Conservation (phyloP, 2,113 vertebrate genomes). For the Pachypanchax playfairii region DNA sequence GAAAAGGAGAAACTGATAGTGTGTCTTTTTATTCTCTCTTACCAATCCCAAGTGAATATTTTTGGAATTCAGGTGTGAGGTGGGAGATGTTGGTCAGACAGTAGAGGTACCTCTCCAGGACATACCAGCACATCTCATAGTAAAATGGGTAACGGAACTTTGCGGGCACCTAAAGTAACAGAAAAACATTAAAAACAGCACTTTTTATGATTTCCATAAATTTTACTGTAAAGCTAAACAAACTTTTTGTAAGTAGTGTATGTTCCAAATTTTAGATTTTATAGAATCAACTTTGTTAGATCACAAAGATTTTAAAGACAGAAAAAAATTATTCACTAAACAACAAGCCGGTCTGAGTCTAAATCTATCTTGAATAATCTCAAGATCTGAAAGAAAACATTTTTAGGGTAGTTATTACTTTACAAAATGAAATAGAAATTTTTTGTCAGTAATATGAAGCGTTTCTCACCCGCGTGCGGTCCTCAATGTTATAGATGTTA, state of each 20-base stretch:
- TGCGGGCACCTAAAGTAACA: constrained; percentile 86
- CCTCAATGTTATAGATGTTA: constrained; percentile 96
- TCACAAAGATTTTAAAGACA: too few species aligned
- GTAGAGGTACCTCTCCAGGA: constrained; percentile 95
- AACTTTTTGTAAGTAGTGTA: too few species aligned
- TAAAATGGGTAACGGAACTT: constrained; percentile 99
- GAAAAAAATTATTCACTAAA: too few species aligned
- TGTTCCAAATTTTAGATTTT: too few species aligned
- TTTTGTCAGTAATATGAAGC: neutral
- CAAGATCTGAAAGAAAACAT: too few species aligned
- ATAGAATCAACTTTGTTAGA: too few species aligned
- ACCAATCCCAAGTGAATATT: constrained; percentile 94
- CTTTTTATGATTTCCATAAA: too few species aligned
- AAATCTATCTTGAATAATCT: too few species aligned
- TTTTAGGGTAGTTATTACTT: neutral
- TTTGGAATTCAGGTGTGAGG: constrained; percentile 96
- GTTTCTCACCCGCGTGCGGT: constrained; percentile 90
- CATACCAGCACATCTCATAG: constrained; percentile 99
- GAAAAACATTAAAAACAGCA: neutral
- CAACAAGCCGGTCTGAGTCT: too few species aligned
- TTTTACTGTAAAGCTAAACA: too few species aligned
- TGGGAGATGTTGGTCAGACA: constrained; percentile 92
- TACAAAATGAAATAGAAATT: neutral
- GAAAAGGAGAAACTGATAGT: neutral
- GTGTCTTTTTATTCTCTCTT: constrained; percentile 49